A percentile compares a stretch with the other conserved stretches of the same genome.
These are phyloP conservation scores for Piaya cayana DNA, from an alignment of 2,113 vertebrate species.

Conservation along the genomic window DNA sequence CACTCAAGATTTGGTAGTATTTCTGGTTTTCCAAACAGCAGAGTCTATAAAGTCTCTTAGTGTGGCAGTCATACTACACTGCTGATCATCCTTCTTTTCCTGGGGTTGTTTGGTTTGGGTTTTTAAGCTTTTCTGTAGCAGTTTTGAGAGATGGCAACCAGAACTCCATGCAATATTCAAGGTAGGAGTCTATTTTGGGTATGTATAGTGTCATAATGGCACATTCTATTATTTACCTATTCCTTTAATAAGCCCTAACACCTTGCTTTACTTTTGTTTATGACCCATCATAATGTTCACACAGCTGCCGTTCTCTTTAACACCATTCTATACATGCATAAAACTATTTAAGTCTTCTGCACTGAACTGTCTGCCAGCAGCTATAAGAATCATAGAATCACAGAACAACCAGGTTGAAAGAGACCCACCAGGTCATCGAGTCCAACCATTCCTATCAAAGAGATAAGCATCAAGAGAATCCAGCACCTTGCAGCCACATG, in stretches of 20 bases:
- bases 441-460: too few relatives aligned
- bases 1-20: not conserved
- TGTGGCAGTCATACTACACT: not conserved
- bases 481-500: not conserved
- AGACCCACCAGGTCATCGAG: too few relatives aligned
- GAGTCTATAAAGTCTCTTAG: not conserved
- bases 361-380: not conserved
- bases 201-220: not conserved
- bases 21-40: not conserved
- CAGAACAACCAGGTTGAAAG: too few relatives aligned
- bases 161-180: not conserved
- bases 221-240: not conserved
- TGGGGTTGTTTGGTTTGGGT: not conserved
- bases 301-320: not conserved
- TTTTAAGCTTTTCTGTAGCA: not conserved
- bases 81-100: not conserved
- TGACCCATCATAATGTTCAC: not conserved
- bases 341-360: not conserved
- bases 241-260: not conserved
- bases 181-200: not conserved
- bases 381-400: not conserved
- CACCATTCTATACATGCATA: not conserved
- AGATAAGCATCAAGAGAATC: not conserved
- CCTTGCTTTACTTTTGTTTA: not conserved
- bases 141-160: not conserved